Evolutionary conservation across 2,113 vertebrate genomes (phyloP), one percentile per base, ranked within the genome.

Genomic region (Leptosomus discolor): DNA sequence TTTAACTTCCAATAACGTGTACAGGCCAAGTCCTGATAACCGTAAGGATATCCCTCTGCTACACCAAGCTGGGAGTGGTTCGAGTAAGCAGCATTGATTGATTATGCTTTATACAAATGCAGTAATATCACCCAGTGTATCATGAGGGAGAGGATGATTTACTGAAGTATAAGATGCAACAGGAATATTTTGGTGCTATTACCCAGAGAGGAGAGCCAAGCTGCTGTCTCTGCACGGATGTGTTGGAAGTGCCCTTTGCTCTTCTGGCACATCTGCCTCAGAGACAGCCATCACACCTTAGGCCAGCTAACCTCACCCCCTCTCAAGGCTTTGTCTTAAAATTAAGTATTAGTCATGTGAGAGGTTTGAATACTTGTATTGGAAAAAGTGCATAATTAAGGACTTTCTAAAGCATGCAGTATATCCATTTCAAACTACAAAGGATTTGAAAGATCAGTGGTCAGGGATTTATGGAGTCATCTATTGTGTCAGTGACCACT

Each of bases 201-300:
- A 27, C 6, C 9, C 69, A 36, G n/a, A 58, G 51, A 71, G 51
- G 54, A 85, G 51, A 89, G 32, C 5, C 36, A 58, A 73, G 37
- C 23, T 84, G 68, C 61, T 43, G 27, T 53, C 57, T 73, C 43
- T 58, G 24, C 56, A 88, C 13, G 11, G 60, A 69, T 70, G 54
- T 84, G 37, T 61, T 75, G 45, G 27, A 64, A 79, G 13, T 61
- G 58, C 43, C 76, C 30, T 89, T 91, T 77, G 69, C 29, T 74
- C 34, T 57, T 46, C 24, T 64, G 63, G 79, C 37, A 67, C 68
- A 77, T 61, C 63, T 91, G 45, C 32, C 51, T 50, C 81, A 50
- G 39, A 70, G 32, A 76, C 5, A 86, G 26, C 43, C 57, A 21
- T 30, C 56, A 30, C 0, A 0, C 27, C 1, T 2, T 1, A 34